Base-by-base conservation (phyloP, 2,888 invertebrate genomes). In the Hartigia nigra region DNA sequence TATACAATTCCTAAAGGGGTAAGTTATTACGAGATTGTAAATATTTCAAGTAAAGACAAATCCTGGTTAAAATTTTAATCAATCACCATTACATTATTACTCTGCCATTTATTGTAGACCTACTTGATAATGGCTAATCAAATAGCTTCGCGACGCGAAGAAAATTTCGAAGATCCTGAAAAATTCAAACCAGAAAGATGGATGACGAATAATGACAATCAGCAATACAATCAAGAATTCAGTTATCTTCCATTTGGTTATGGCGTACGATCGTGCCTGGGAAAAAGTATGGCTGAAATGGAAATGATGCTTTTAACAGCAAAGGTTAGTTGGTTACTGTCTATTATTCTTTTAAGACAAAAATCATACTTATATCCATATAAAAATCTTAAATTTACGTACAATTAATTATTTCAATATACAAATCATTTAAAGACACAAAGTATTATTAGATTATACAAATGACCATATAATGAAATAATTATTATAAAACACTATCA, bases 221-320 rank as follows among this genome's bases (percentile, higher is more conserved):
- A 84, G 14, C 81, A 91, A 35, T 91, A 93, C 23, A 91, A 92
- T 79, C 93, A 94, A 78, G 90, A 92, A 0, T 94, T 94, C 85
- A 94, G 94, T 35, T 94, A 93, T 1, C 92, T 95, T 82, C 95
- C 95, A 0, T 95, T 95, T 86, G 95, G 95, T 0, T 93, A 93
- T 84, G 95, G 95, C 4, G 91, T 93, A 1, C 93, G 94, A 80
- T 93, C 94, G 78, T 95, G 95, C 82, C 85, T 95, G 37, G 95
- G 94, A 0, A 94, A 94, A 86, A 93, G 93, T 82, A 91, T 95
- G 78, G 94, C 95, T 0, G 94, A 95, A 88, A 92, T 92, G 78
- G 92, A 95, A 92, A 92, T 95, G 82, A 92, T 93, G 74, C 83
- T 94, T 70, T 87, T 95, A 31, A 92, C 94, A 12, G 91, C 93